Conservation (phyloP, 2,888 invertebrate species). For the Andrena bucephala region DNA sequence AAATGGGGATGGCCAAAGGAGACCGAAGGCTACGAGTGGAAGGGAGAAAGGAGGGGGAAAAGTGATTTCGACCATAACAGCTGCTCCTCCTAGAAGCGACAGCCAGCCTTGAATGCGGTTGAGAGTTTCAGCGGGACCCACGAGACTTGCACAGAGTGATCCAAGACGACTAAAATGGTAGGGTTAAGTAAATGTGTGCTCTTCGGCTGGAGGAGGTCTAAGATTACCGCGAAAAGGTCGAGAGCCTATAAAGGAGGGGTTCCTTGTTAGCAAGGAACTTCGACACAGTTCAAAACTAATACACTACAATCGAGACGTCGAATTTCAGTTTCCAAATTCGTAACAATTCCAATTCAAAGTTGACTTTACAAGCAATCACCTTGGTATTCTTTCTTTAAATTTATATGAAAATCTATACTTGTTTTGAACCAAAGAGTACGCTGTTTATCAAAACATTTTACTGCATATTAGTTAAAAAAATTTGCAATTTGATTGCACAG, state of each 20-base stretch:
- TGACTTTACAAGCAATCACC: not conserved
- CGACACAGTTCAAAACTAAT: constrained; percentile 51
- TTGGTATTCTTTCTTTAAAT: not conserved
- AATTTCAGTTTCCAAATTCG: constrained; percentile 15
- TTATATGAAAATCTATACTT: not conserved
- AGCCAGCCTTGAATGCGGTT: constrained; percentile 64
- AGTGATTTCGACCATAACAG: constrained; percentile 78
- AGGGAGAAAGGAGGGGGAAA: constrained; percentile 66
- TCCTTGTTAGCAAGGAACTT: constrained; percentile 53
- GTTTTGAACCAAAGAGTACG: too few species aligned
- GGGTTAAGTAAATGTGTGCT: constrained; percentile 71
- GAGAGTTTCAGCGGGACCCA: constrained; percentile 64
- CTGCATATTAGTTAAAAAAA: not conserved
- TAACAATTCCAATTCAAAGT: not conserved
- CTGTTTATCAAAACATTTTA: not conserved
- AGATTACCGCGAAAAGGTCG: constrained; percentile 68
- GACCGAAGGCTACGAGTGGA: constrained; percentile 33
- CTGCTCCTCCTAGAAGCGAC: constrained; percentile 70
- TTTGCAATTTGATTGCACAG: too few species aligned
- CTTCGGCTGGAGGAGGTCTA: constrained; percentile 56
- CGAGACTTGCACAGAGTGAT: constrained; percentile 66
- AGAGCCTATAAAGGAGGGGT: constrained; percentile 52
- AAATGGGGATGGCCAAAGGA: constrained; percentile 46
- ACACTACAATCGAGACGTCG: constrained; percentile 21
- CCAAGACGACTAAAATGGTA: constrained; percentile 65